Percentiles rank a stretch among this genome's conserved stretches.
Conservation (phyloP, 1,140 invertebrate species). For the Camponotus vicinus region DNA sequence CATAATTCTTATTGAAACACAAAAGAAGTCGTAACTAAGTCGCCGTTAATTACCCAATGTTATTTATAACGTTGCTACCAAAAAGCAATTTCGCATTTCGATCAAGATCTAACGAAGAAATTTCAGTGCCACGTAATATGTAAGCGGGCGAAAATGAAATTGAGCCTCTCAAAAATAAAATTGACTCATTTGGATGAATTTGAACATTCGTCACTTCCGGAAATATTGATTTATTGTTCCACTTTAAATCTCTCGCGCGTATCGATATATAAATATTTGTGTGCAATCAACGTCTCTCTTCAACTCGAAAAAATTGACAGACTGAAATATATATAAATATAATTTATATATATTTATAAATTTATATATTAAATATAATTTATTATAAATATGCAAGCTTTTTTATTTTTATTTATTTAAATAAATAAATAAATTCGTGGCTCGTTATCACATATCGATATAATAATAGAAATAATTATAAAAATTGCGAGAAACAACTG, state of each 20-base stretch:
- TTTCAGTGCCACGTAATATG: background rate
- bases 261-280: slow-evolving; percentile 24
- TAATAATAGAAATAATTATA: background rate
- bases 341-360: no score
- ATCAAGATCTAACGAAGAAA: background rate
- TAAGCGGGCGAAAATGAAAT: slow-evolving; percentile 1
- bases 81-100: background rate
- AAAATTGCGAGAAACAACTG: background rate
- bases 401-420: no score
- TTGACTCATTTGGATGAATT: slow-evolving; percentile 38
- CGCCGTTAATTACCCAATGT: slow-evolving; percentile 1
- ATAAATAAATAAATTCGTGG: background rate
- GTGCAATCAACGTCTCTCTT: background rate
- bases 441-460: background rate
- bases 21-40: slow-evolving; percentile 30
- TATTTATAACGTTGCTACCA: background rate
- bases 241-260: background rate
- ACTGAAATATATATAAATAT: background rate
- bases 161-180: slow-evolving; percentile 31
- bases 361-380: no score
- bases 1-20: slow-evolving; percentile 42
- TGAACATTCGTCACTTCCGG: slow-evolving; percentile 20
- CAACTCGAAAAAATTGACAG: background rate
- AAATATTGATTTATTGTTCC: slow-evolving; percentile 27
- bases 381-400: no score